Evolutionary conservation across 2,113 vertebrate species (phyloP).

Genomic region (Myotis brandtii): DNA sequence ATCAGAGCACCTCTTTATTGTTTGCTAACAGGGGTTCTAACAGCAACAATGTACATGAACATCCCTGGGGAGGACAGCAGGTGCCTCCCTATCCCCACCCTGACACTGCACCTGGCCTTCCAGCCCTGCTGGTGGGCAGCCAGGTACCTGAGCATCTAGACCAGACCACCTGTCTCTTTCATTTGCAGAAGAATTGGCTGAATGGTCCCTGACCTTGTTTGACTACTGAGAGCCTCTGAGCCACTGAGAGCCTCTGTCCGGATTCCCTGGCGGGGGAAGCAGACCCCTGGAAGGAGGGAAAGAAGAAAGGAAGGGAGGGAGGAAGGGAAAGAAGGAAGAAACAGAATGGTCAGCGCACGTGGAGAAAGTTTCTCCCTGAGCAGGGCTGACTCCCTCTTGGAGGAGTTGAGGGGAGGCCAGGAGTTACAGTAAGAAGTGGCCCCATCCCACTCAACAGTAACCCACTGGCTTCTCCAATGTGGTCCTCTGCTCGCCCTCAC

Average conservation of each 20-base stretch:
- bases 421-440: background rate
- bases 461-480: background rate
- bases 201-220: background rate
- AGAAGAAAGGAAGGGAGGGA: too few relatives aligned
- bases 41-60: background rate
- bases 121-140: background rate
- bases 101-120: background rate
- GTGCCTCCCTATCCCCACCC: background rate
- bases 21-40: background rate
- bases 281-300: too few relatives aligned
- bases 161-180: background rate
- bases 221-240: background rate
- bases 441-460: background rate
- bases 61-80: background rate
- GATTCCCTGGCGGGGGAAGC: too few relatives aligned
- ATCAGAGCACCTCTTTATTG: background rate
- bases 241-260: too few relatives aligned
- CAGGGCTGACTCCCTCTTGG: background rate
- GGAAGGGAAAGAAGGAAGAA: background rate
- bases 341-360: background rate
- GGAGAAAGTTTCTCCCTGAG: background rate
- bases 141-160: background rate
- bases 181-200: background rate
- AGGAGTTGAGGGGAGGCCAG: background rate
- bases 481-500: background rate